Percentiles rank a stretch among this genome's conserved stretches.
phyloP scores from a whole-genome alignment of 2,797 vertebrate genomes.

The Microctenopoma steveboyesi region DNA sequence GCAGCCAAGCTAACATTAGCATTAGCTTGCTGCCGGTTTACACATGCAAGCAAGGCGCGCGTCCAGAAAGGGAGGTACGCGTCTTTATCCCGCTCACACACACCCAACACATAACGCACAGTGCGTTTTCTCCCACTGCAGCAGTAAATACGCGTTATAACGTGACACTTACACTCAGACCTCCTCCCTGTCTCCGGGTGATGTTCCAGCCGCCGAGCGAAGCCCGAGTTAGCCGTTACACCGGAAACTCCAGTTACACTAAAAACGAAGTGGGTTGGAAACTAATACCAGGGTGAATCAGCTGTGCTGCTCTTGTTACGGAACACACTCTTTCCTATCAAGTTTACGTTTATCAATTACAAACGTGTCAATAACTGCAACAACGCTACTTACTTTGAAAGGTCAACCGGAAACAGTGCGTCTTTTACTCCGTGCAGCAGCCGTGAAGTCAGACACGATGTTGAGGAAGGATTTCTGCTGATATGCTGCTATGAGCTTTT shows the following conservation, averaged over 20 bases:
- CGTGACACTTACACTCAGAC: conserved; percentile 39
- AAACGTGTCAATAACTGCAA: background rate
- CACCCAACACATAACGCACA: background rate
- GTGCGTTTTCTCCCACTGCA: background rate
- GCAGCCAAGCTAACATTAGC: conserved; percentile 52
- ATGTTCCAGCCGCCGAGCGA: conserved; percentile 7
- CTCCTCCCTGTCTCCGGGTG: background rate
- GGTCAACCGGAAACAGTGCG: conserved; percentile 2
- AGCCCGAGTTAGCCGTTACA: background rate
- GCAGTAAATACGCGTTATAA: background rate
- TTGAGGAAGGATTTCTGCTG: too few species aligned
- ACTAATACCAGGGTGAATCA: background rate
- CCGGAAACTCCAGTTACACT: conserved; percentile 28
- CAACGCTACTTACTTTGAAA: conserved; percentile 28
- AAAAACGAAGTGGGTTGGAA: background rate
- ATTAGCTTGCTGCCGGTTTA: conserved; percentile 35
- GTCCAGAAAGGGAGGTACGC: background rate
- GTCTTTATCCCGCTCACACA: background rate
- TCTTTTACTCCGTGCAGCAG: too few species aligned
- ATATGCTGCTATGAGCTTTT: too few species aligned
- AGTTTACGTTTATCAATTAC: background rate
- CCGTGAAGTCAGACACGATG: too few species aligned
- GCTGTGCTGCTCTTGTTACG: background rate
- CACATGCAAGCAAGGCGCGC: conserved; percentile 23
- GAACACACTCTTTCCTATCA: accelerated